These are phyloP conservation scores for Phortica okadai DNA, from an alignment of 2,888 invertebrate species.

Conservation along the genomic window DNA sequence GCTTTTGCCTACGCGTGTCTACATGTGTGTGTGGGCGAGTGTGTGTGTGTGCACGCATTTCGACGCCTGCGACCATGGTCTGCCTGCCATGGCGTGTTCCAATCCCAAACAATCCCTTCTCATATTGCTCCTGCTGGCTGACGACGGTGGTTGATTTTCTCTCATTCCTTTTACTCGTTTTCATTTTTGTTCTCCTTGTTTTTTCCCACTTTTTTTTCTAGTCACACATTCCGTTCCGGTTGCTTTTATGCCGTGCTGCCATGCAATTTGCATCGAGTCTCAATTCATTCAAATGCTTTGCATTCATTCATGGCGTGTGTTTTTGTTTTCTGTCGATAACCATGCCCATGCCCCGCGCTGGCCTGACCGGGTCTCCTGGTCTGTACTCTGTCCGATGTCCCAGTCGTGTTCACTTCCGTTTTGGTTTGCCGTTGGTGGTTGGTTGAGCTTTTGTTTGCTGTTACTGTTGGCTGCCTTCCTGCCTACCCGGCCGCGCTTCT, in stretches of 20 bases:
- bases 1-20: background rate
- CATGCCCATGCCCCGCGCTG: background rate
- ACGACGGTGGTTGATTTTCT: background rate
- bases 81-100: background rate
- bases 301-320: conserved; percentile 20
- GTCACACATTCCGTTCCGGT: conserved; percentile 7
- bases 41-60: conserved; percentile 5
- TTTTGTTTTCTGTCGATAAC: background rate
- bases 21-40: background rate
- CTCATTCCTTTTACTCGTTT: background rate
- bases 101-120: conserved; percentile 1
- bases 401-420: background rate
- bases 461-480: no score
- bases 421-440: background rate
- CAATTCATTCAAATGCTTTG: conserved; percentile 3
- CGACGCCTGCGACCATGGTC: background rate
- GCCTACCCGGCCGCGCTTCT: conserved; percentile 28
- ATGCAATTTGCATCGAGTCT: background rate
- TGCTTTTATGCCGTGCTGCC: background rate
- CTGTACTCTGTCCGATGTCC: background rate
- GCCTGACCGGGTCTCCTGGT: background rate
- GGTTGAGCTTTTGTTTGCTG: background rate
- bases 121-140: background rate
- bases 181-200: background rate
- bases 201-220: background rate